These are phyloP conservation scores for Andricus quercusramuli DNA, from an alignment of 2,888 invertebrate species.

Conservation along the genomic window DNA sequence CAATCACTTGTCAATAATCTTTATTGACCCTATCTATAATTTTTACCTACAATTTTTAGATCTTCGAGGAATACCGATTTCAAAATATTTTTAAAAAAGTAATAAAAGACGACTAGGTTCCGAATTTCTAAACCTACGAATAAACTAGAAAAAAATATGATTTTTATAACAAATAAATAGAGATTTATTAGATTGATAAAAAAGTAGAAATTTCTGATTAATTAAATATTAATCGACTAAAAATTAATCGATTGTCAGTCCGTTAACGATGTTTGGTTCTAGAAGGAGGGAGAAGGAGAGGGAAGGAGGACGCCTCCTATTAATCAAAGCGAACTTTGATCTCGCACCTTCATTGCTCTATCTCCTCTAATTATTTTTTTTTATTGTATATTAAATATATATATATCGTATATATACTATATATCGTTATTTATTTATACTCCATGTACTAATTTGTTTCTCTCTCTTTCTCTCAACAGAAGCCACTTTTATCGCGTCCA, in stretches of 20 bases:
- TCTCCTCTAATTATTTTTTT: conserved; percentile 69
- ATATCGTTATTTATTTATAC: conserved; percentile 71
- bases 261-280: conserved; percentile 21
- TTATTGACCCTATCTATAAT: neutral
- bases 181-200: neutral
- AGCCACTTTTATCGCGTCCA: conserved; percentile 59
- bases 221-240: neutral
- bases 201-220: neutral
- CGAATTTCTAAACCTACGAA: conserved; percentile 21
- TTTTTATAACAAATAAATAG: conserved; percentile 4
- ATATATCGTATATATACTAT: conserved; percentile 70
- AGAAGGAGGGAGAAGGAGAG: conserved; percentile 40
- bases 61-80: conserved; percentile 19
- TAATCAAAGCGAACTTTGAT: conserved; percentile 66
- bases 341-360: conserved; percentile 65
- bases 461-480: conserved; percentile 57
- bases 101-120: neutral
- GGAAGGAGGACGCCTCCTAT: conserved; percentile 60
- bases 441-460: conserved; percentile 74
- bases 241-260: conserved; percentile 38
- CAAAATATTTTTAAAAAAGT: neutral
- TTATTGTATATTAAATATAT: conserved; percentile 75
- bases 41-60: neutral
- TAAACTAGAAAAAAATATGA: conserved; percentile 9
- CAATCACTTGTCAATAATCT: conserved; percentile 5